A percentile compares a stretch with the other conserved stretches of the same genome.
These are phyloP conservation scores for Lycaon pictus DNA, from an alignment of 2,113 vertebrate genomes.

Conservation along the genomic window DNA sequence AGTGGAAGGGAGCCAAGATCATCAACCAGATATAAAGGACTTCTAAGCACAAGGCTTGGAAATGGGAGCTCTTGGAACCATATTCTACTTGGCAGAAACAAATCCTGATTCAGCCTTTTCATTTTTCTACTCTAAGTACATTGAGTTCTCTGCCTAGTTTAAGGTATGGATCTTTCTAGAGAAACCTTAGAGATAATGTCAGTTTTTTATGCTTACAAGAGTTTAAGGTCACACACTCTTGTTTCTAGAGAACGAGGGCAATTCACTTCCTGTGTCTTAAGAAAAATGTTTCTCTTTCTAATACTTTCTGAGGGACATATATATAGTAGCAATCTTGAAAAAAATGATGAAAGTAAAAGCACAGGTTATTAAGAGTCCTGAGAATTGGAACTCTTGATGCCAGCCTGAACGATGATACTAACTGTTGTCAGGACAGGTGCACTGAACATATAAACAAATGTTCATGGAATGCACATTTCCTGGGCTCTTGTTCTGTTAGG, in stretches of 20 bases:
- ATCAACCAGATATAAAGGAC: constrained; percentile 39
- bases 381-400: background rate
- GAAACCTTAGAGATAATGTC: background rate
- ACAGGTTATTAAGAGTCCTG: background rate
- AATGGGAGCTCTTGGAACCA: constrained; percentile 44
- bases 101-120: constrained; percentile 60
- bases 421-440: background rate
- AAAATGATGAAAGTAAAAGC: constrained; percentile 16
- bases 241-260: background rate
- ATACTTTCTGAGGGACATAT: background rate
- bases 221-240: background rate
- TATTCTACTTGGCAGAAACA: constrained; percentile 61
- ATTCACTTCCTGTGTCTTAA: constrained; percentile 21
- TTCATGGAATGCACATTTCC: background rate
- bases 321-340: background rate
- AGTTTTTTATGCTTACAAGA: background rate
- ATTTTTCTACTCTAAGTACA: constrained; percentile 34
- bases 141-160: constrained; percentile 36
- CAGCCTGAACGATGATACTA: background rate
- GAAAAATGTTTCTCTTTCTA: background rate
- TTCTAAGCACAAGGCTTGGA: constrained; percentile 27
- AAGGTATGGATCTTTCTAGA: constrained; percentile 56
- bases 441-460: background rate
- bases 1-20: background rate
- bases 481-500: background rate